These are phyloP conservation scores for Melanostoma scalare DNA, from an alignment of 2,888 invertebrate species.

Conservation along the genomic window DNA sequence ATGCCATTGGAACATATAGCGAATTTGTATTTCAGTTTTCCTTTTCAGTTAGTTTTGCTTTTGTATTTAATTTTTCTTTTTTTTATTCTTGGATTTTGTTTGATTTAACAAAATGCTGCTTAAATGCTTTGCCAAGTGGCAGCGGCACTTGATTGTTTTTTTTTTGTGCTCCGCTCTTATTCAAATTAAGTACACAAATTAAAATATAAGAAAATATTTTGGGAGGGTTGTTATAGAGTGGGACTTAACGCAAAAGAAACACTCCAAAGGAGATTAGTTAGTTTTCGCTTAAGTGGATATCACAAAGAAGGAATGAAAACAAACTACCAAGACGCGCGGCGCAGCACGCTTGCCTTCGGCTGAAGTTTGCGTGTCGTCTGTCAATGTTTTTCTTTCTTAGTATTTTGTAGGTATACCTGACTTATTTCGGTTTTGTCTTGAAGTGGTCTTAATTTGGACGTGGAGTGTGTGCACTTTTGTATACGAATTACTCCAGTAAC, in stretches of 20 bases:
- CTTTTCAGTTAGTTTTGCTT: constrained; percentile 28
- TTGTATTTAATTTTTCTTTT: constrained; percentile 21
- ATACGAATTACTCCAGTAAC: not conserved
- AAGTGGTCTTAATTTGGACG: constrained; percentile 56
- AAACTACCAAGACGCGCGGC: constrained; percentile 42
- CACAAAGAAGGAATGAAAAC: constrained; percentile 30
- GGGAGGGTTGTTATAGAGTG: not conserved
- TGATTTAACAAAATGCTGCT: constrained; percentile 55
- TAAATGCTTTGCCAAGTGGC: constrained; percentile 58
- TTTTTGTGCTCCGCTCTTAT: constrained; percentile 24
- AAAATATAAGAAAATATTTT: constrained; percentile 50
- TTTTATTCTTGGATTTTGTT: constrained; percentile 39
- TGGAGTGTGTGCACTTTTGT: constrained; percentile 26
- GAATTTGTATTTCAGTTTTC: constrained; percentile 4
- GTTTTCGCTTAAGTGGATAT: constrained; percentile 66
- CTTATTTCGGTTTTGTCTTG: constrained; percentile 22
- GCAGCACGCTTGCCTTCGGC: constrained; percentile 23
- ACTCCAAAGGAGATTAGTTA: constrained; percentile 57
- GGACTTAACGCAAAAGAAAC: constrained; percentile 31
- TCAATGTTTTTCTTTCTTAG: constrained; percentile 22
- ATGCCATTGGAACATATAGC: constrained; percentile 58
- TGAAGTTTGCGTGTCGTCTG: constrained; percentile 38
- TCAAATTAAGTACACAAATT: constrained; percentile 64
- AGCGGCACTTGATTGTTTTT: constrained; percentile 53
- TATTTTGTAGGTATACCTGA: not conserved